Conservation (phyloP, 2,888 invertebrate genomes). For the Syrista parreyssii region DNA sequence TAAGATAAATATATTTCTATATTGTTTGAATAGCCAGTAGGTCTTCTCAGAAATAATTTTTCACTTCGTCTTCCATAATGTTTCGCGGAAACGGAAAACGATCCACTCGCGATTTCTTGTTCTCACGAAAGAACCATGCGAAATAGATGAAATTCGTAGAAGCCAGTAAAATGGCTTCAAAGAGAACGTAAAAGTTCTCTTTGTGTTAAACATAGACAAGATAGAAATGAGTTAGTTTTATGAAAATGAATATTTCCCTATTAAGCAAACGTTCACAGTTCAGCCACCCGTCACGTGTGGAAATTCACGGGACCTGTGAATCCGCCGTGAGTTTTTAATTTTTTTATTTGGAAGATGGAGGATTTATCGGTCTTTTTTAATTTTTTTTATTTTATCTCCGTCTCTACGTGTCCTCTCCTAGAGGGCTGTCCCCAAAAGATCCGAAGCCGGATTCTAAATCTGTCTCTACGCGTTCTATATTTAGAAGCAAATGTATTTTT, state of each 20-base stretch:
- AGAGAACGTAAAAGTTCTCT: not conserved
- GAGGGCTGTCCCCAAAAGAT: slow-evolving; percentile 22
- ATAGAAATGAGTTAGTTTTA: not conserved
- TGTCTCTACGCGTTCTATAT: slow-evolving; percentile 49
- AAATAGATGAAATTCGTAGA: not conserved
- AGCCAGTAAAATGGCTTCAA: not conserved
- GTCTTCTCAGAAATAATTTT: not conserved
- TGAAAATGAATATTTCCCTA: not conserved
- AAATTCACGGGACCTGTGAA: not conserved
- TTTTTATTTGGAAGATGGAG: not conserved
- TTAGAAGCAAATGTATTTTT: slow-evolving; percentile 49
- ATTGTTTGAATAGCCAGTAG: not conserved
- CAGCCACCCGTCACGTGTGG: not conserved
- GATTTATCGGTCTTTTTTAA: not conserved
- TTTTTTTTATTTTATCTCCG: slow-evolving; percentile 1
- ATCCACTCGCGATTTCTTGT: not conserved
- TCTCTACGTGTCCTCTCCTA: slow-evolving; percentile 7
- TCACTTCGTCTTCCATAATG: not conserved
- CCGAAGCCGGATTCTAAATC: slow-evolving; percentile 52
- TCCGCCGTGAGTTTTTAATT: not conserved
- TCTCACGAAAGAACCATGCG: not conserved
- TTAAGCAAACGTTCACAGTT: not conserved
- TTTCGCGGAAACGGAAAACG: not conserved
- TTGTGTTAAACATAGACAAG: not conserved
- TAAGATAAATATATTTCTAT: not conserved